Percentiles rank a stretch among this genome's conserved stretches.
Evolutionary conservation across 2,888 invertebrate genomes (phyloP).

Genomic region (Camptogramma bilineatum): DNA sequence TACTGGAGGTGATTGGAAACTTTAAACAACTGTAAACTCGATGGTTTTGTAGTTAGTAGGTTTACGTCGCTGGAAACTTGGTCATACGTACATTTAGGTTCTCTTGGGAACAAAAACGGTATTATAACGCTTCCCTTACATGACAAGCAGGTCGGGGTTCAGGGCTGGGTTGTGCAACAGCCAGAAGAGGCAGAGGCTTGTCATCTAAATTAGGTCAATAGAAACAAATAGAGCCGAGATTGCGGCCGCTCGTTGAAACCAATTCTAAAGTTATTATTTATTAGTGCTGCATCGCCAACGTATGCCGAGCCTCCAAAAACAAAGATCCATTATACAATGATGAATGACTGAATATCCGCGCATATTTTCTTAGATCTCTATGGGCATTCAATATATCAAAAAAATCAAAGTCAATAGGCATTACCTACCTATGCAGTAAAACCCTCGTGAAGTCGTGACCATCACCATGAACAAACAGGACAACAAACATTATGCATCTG

Average conservation of each 20-base stretch:
- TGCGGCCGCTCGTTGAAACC: constrained; percentile 42
- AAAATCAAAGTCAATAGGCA: no score
- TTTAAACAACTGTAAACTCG: no score
- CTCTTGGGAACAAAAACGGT: neutral
- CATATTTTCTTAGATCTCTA: no score
- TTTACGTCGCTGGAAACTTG: constrained; percentile 1
- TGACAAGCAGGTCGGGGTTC: no score
- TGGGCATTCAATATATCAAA: no score
- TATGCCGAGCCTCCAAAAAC: constrained; percentile 10
- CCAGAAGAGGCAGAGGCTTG: constrained; percentile 21
- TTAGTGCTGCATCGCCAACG: constrained; percentile 28
- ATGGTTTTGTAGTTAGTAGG: neutral
- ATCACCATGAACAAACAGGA: no score
- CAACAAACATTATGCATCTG: no score
- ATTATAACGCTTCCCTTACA: neutral
- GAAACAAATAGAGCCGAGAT: constrained; percentile 53
- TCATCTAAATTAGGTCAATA: constrained; percentile 52
- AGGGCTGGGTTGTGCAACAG: constrained; percentile 11
- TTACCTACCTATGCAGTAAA: no score
- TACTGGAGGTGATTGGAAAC: no score
- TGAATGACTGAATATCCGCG: neutral
- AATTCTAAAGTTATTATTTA: constrained; percentile 44
- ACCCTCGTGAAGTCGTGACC: no score
- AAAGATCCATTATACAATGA: neutral
- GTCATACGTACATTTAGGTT: neutral